These are phyloP conservation scores for Ciconia nigra DNA, from an alignment of 2,797 vertebrate species.

Conservation along the genomic window DNA sequence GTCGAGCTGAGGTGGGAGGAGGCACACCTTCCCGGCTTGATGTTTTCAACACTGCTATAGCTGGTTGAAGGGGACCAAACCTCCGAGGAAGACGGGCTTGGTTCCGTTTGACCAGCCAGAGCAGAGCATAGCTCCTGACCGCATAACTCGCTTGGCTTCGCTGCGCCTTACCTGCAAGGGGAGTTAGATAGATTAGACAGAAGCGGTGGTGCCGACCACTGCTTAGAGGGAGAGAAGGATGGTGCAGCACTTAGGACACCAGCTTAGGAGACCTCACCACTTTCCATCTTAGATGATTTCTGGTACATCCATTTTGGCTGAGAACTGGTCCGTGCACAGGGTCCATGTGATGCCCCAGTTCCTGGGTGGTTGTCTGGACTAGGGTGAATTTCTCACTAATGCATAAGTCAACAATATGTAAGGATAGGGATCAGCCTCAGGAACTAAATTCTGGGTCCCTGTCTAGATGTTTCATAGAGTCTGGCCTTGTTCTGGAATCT, in stretches of 20 bases:
- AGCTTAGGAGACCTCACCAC: not conserved
- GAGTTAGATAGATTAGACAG: not conserved
- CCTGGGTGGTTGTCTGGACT: not conserved
- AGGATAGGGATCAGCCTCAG: not conserved
- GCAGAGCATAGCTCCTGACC: slow-evolving; percentile 83
- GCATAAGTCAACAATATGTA: not conserved
- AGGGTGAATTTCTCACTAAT: not conserved
- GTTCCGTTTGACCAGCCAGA: slow-evolving; percentile 99
- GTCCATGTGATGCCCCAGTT: not conserved
- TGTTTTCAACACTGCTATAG: slow-evolving; percentile 85
- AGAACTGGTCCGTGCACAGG: not conserved
- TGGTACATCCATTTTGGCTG: not conserved
- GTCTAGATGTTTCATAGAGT: not conserved
- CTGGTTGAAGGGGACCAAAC: slow-evolving; percentile 99
- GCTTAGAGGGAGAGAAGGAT: not conserved
- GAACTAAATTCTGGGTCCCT: not conserved
- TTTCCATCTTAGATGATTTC: not conserved
- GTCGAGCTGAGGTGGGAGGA: not conserved
- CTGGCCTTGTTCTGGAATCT: not conserved
- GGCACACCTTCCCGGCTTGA: not conserved
- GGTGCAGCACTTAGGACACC: no score
- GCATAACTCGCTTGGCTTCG: rapidly evolving
- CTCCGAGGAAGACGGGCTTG: slow-evolving; percentile 98
- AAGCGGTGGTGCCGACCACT: not conserved
- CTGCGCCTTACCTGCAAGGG: slow-evolving; percentile 16